A percentile compares a stretch with the other conserved stretches of the same genome.
Conservation (phyloP, 2,888 invertebrate genomes). For the Yponomeuta evonymella region DNA sequence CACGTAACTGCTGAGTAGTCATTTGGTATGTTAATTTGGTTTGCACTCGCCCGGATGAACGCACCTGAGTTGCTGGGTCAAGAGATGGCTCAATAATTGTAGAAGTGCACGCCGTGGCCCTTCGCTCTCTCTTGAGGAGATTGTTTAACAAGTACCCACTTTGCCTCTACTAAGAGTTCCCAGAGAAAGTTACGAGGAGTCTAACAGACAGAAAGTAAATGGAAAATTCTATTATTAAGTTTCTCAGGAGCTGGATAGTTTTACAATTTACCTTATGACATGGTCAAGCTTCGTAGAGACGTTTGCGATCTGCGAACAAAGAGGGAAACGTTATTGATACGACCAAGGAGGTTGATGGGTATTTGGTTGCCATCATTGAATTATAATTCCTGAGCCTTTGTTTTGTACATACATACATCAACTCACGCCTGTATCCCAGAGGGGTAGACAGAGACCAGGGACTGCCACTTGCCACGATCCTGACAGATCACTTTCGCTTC, state of each 20-base stretch:
- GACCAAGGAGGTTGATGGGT: background rate
- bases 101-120: background rate
- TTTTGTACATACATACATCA: no score
- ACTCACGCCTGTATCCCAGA: no score
- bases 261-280: conserved; percentile 49
- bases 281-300: conserved; percentile 36
- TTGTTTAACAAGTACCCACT: background rate
- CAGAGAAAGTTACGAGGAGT: conserved; percentile 1
- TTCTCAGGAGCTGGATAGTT: conserved; percentile 10
- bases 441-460: no score
- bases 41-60: background rate
- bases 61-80: background rate
- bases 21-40: background rate
- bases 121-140: background rate
- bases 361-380: background rate
- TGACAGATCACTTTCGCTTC: no score
- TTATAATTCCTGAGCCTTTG: background rate
- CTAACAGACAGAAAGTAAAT: background rate
- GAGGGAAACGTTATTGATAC: background rate
- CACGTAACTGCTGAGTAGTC: background rate
- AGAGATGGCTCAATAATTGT: background rate
- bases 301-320: conserved; percentile 8
- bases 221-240: background rate
- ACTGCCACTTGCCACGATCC: no score
- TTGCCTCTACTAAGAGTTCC: background rate